Percentiles rank a stretch among this genome's conserved stretches.
Conservation (phyloP, 2,797 vertebrate species). For the Stomatorhinus walkeri region DNA sequence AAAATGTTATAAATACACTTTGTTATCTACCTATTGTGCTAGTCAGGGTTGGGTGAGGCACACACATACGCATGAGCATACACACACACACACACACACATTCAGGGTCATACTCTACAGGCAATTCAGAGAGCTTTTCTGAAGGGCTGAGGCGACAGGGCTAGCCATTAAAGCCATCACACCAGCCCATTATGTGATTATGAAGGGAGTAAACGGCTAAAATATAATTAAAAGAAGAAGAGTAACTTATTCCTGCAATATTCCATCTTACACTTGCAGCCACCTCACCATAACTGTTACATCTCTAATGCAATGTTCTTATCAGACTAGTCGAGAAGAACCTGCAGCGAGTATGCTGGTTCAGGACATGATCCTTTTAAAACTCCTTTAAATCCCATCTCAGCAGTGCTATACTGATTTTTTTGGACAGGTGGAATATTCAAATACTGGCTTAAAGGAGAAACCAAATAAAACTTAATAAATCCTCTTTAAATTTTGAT, state of each 20-base stretch:
- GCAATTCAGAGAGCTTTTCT: neutral
- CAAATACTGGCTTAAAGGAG: neutral
- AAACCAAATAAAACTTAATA: neutral
- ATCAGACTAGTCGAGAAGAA: neutral
- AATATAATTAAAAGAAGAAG: neutral
- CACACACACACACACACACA: neutral
- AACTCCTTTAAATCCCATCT: neutral
- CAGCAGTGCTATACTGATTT: neutral
- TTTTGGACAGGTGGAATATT: neutral
- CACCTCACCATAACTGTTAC: neutral
- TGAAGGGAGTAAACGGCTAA: neutral
- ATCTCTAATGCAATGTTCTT: neutral
- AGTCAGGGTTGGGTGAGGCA: neutral
- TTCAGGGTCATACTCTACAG: neutral
- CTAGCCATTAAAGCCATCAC: neutral
- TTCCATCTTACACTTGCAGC: neutral
- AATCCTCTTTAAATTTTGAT: neutral
- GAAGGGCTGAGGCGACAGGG: neutral
- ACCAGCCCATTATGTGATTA: neutral
- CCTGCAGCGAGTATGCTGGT: neutral
- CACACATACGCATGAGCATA: neutral
- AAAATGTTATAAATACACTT: neutral
- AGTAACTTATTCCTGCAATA: neutral
- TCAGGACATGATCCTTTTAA: neutral
- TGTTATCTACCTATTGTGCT: neutral